Conservation (phyloP, 2,888 invertebrate genomes). For the Euzetes globulus region DNA sequence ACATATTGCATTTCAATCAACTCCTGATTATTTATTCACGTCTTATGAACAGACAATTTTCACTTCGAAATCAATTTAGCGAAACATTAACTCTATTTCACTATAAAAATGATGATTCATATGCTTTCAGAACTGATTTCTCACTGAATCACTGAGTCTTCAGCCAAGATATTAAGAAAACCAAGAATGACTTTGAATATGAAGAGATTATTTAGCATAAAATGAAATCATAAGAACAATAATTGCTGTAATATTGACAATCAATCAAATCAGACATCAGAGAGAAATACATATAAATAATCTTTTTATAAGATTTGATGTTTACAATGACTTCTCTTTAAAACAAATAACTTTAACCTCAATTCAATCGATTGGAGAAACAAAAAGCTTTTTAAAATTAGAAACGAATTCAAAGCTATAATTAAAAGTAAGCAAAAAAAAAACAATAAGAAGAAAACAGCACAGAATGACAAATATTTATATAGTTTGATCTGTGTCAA, state of each 20-base stretch:
- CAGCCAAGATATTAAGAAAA: neutral
- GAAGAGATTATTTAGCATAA: neutral
- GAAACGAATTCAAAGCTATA: neutral
- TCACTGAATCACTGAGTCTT: slow-evolving; percentile 2
- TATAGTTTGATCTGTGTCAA: too few relatives aligned
- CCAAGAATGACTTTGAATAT: neutral
- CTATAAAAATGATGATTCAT: slow-evolving; percentile 8
- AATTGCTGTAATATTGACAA: slow-evolving; percentile 22
- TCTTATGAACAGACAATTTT: neutral
- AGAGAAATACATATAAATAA: neutral
- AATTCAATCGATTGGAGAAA: neutral
- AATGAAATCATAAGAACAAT: neutral
- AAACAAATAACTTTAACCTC: neutral
- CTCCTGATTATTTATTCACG: too few relatives aligned
- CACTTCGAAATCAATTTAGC: neutral
- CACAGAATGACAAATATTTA: too few relatives aligned
- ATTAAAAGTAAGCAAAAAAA: too few relatives aligned
- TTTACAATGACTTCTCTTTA: neutral
- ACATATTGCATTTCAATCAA: too few relatives aligned
- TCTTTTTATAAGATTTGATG: neutral
- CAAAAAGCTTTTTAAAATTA: slow-evolving; percentile 4
- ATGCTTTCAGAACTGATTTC: neutral
- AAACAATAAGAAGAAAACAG: too few relatives aligned
- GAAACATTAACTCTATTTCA: neutral
- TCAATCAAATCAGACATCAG: neutral